These are phyloP conservation scores for Drosophila yakuba DNA, from an alignment of 1,140 invertebrate species.

Conservation along the genomic window DNA sequence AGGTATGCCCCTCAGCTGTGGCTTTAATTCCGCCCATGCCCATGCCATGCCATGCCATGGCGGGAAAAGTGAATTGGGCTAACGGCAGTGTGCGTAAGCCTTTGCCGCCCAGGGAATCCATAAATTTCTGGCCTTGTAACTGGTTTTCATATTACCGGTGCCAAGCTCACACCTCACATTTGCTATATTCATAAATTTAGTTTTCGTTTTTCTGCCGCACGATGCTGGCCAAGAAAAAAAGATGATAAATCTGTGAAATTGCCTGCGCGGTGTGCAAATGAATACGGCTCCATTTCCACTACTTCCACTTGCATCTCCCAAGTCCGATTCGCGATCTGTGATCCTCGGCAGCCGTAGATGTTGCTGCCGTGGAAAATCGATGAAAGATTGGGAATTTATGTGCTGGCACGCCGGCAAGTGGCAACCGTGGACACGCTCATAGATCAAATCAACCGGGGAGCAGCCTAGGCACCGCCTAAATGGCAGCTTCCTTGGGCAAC, in stretches of 20 bases:
- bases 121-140: conserved; percentile 52
- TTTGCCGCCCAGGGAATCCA: conserved; percentile 17
- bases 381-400: conserved; percentile 65
- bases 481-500: conserved; percentile 12
- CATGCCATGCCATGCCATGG: not conserved
- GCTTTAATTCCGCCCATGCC: conserved; percentile 42
- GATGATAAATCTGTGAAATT: conserved; percentile 72
- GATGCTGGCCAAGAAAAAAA: conserved; percentile 49
- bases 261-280: conserved; percentile 62
- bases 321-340: conserved; percentile 15
- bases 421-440: conserved; percentile 53
- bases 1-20: conserved; percentile 39
- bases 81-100: conserved; percentile 72
- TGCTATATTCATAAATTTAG: conserved; percentile 63
- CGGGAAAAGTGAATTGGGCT: conserved; percentile 51
- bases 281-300: conserved; percentile 47
- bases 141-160: conserved; percentile 43
- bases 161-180: conserved; percentile 16
- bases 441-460: conserved; percentile 45
- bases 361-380: conserved; percentile 36
- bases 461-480: conserved; percentile 4
- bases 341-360: conserved; percentile 9
- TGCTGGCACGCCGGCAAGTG: conserved; percentile 60
- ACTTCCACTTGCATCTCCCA: conserved; percentile 12
- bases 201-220: conserved; percentile 30